These are phyloP conservation scores for Axea sp. DNA, from an alignment of 2,888 invertebrate species.

Conservation along the genomic window DNA sequence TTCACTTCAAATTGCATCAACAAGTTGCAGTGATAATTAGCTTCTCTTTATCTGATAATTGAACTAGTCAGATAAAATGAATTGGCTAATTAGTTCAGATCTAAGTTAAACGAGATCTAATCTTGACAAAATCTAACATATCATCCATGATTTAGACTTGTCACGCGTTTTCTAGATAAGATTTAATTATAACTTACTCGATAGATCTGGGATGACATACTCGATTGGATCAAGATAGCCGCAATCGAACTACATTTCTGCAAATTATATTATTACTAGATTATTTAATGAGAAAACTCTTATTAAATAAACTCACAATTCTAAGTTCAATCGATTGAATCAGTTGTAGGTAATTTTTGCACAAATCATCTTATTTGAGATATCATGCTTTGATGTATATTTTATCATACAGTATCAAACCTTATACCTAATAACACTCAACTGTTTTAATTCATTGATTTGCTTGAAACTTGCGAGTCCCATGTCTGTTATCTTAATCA, in stretches of 20 bases:
- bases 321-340: too few species aligned
- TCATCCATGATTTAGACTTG: conserved; percentile 4
- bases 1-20: too few species aligned
- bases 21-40: too few species aligned
- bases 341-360: too few species aligned
- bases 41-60: conserved; percentile 54
- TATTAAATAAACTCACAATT: too few species aligned
- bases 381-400: not conserved
- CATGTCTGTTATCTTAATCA: conserved; percentile 39
- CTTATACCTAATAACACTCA: conserved; percentile 28
- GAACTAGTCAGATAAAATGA: conserved; percentile 2
- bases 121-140: conserved; percentile 8
- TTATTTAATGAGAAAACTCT: too few species aligned
- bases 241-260: not conserved
- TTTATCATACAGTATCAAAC: conserved; percentile 15
- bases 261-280: conserved; percentile 1
- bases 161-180: not conserved
- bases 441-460: conserved; percentile 29
- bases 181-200: conserved; percentile 14
- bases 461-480: conserved; percentile 21
- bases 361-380: conserved; percentile 1
- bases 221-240: not conserved
- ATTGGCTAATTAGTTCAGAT: conserved; percentile 32
- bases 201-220: not conserved
- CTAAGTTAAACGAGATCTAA: conserved; percentile 14